Evolutionary conservation across 2,888 invertebrate genomes (phyloP), one percentile per base, ranked within the genome.

Genomic region (Drosophila histrio): DNA sequence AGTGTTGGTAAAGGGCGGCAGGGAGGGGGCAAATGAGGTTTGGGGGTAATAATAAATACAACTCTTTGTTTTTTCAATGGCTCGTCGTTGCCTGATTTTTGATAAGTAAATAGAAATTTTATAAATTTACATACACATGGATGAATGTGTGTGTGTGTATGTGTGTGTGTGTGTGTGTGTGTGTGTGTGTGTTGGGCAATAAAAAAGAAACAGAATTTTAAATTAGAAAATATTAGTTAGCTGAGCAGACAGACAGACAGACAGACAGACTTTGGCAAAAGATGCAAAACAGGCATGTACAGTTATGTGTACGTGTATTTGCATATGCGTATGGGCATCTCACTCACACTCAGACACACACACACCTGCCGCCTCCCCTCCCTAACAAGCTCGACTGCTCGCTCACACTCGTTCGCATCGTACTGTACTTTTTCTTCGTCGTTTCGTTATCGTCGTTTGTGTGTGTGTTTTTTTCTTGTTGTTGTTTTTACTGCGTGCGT

Each of bases 151-250:
- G 13, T 17, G n/a, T 43, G 46, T 44, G 36, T 41, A 17, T 36
- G 13, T 3, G 54, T 13, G 34, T 15, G 38, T 22, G 44, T 7
- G 46, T 34, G 28, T 9, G 43, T 7, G 32, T 9, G 49, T 28
- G 30, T 57, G 57, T 26, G 49, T 58, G 61, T 52, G 52, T 34
- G 49, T 38, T 38, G 9, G 63, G 77, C 76, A 87, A 83, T 83
- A 86, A 84, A 86, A 82, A 84, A 87, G 84, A 84, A 87, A 87
- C 87, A 87, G 87, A 87, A 87, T 87, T 84, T 85, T 82, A 87
- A 87, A 84, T 87, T 84, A 82, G 87, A 87, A 87, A 87, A 87
- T 84, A 87, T 84, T 87, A 84, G 84, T 87, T 84, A 79, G 75
- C 74, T 63, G 44, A 41, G 70, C 76, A 76, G 58, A 73, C 65